Evolutionary conservation across 2,113 vertebrate genomes (phyloP).

Genomic region (Columba livia): DNA sequence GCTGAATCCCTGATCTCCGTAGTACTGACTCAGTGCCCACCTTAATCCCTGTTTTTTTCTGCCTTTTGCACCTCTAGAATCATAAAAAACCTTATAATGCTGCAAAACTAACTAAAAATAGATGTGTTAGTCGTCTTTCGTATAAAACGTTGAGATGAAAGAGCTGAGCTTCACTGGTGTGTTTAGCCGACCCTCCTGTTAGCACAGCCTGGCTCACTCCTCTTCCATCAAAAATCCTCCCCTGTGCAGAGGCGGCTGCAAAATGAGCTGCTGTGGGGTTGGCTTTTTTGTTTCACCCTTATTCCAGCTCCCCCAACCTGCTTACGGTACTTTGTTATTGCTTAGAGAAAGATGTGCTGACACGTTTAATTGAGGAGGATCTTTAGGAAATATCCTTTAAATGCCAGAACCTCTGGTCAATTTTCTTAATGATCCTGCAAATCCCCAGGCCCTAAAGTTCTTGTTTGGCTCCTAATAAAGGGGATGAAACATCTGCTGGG

Average conservation of each 20-base stretch:
- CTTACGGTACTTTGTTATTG: neutral
- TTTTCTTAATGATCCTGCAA: neutral
- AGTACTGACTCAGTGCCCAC: neutral
- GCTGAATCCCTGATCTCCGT: neutral
- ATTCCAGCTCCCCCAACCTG: neutral
- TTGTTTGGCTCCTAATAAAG: neutral
- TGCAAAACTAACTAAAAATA: neutral
- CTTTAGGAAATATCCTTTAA: neutral
- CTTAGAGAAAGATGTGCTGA: neutral
- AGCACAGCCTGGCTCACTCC: neutral
- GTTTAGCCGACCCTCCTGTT: neutral
- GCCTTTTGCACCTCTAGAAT: neutral
- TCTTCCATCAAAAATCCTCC: neutral
- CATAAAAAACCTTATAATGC: neutral
- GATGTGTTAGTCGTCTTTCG: neutral
- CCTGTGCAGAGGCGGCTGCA: fast-evolving
- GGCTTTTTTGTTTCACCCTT: neutral
- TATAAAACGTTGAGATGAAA: neutral
- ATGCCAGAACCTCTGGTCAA: neutral
- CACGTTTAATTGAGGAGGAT: neutral
- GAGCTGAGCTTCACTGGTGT: neutral
- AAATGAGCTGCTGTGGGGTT: neutral
- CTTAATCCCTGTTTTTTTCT: neutral
- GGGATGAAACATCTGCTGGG: neutral
- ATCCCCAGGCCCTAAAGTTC: neutral